Evolutionary conservation across 2,888 invertebrate species (phyloP), one percentile per base, ranked within the genome.

Genomic region (Bembecia ichneumoniformis): DNA sequence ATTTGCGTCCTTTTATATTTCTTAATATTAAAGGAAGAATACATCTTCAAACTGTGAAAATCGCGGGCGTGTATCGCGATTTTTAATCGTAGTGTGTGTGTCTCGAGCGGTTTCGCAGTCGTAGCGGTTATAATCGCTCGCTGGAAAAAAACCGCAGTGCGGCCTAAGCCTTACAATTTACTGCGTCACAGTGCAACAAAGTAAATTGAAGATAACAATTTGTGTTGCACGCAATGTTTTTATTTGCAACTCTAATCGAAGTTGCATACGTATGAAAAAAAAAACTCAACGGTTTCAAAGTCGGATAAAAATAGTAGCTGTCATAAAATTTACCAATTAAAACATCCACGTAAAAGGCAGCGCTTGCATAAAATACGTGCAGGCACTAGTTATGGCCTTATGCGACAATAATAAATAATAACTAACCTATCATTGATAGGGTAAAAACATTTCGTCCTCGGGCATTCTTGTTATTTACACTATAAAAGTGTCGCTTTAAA

Each of bases 271-370:
- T 40, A 9, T 28, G 40, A 13, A 40, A 40, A 40, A 40, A 40
- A 40, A 14, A 10, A 40, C 40, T 40, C 13, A 13, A 36, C 13
- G 13, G 3, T 40, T 13, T 52, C 47, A 47, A 48, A 49, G 48
- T 49, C 47, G 48, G 51, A 54, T 56, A 56, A 55, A 58, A 55
- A 58, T 54, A 50, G 52, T 46, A 50, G 46, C 47, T 49, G 49
- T 55, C 52, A 56, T 57, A 56, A 58, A 57, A 52, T 57, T 53
- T 44, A 47, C 56, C 53, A 58, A 54, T 60, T 60, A 58, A 54
- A 55, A 52, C 13, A 40, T 45, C 43, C 49, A 55, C 48, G 46
- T 55, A 54, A 57, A 60, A 57, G 55, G 55, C n/a, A 49, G 46
- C 44, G 49, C 54, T 55, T 40, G 40, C 40, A 40, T 11, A 40